A percentile compares a stretch with the other conserved stretches of the same genome.
Evolutionary conservation across 2,797 vertebrate species (phyloP).

Genomic region (Nyctibius grandis): DNA sequence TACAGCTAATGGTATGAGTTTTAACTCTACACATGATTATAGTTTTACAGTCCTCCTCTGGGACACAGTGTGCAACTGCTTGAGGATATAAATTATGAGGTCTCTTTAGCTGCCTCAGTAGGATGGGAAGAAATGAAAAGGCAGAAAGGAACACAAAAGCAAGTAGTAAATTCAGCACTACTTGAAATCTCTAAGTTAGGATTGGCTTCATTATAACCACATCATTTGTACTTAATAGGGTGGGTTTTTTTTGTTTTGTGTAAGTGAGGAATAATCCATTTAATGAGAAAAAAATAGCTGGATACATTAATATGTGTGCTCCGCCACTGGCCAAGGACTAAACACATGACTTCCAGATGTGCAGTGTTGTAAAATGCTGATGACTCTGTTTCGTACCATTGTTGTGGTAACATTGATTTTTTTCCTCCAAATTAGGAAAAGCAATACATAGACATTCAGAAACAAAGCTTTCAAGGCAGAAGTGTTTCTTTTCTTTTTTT

Average conservation of each 20-base stretch:
- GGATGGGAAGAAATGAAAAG: neutral
- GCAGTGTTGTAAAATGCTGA: neutral
- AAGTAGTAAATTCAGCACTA: neutral
- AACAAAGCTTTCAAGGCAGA: neutral
- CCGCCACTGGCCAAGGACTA: neutral
- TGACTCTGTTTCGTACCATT: neutral
- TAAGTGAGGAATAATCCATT: neutral
- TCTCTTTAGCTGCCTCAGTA: neutral
- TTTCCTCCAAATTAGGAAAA: neutral
- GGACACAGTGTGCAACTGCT: neutral
- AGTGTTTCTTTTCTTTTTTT: fast-evolving
- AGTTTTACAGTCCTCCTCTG: neutral
- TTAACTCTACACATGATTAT: neutral
- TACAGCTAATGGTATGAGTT: neutral
- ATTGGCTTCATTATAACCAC: neutral
- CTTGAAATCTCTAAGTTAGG: neutral
- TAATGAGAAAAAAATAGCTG: neutral
- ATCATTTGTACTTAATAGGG: neutral
- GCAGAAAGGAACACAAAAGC: neutral
- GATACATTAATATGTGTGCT: neutral
- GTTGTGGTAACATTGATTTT: neutral
- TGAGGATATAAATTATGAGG: neutral
- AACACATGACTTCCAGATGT: constrained; percentile 1
- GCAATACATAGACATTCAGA: neutral
- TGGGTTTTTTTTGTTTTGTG: neutral